These are phyloP conservation scores for Epinephelus moara DNA, from an alignment of 2,113 vertebrate species.

Conservation along the genomic window DNA sequence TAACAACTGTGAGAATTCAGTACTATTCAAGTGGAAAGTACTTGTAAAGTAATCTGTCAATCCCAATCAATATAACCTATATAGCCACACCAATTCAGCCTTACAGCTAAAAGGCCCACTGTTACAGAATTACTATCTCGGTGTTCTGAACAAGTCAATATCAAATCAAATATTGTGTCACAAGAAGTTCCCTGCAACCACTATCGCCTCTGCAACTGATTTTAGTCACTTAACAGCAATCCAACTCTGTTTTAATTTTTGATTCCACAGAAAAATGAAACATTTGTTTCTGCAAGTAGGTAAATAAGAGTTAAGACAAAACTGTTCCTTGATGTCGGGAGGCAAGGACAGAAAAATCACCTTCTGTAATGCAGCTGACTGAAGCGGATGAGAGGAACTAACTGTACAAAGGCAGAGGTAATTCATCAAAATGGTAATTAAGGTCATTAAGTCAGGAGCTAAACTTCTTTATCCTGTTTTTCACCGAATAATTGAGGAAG, in stretches of 20 bases:
- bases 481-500: conserved; percentile 30
- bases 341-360: conserved; percentile 8
- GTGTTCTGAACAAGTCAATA: background rate
- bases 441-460: conserved; percentile 38
- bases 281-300: background rate
- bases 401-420: conserved; percentile 25
- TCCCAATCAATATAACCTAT: background rate
- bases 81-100: background rate
- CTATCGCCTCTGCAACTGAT: background rate
- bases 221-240: background rate
- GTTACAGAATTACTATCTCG: background rate
- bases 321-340: conserved; percentile 86
- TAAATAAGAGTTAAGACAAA: background rate
- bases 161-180: background rate
- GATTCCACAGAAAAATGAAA: background rate
- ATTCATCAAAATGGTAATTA: conserved; percentile 60
- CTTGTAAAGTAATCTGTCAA: background rate
- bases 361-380: background rate
- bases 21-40: conserved; percentile 10
- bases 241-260: background rate
- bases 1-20: conserved; percentile 3
- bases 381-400: conserved; percentile 24
- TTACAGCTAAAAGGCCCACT: background rate
- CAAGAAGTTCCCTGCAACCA: background rate
- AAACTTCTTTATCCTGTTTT: conserved; percentile 52